Evolutionary conservation across 2,797 vertebrate genomes (phyloP), one percentile per base, ranked within the genome.

Genomic region (Gymnopithys bicolor): DNA sequence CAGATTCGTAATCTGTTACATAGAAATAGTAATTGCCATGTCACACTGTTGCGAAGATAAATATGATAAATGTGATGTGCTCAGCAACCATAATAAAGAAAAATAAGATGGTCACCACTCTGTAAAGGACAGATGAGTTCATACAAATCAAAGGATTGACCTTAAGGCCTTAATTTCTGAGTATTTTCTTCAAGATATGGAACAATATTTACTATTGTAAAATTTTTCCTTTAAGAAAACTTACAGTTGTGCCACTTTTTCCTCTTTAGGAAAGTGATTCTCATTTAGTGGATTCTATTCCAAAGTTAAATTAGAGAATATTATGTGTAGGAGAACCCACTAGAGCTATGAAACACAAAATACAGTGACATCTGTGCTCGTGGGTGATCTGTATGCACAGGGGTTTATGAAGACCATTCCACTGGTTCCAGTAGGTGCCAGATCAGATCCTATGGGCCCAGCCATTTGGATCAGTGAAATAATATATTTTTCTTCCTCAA

Each of bases 361-460:
- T 7, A 46, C 16, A 48, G 41, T 0, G 0, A 66, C 3, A 6
- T 2, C 3, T 3, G 8, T 48, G 27, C 25, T 74, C 0, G 0
- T 13, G 24, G 37, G 27, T 1, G 1, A 51, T 19, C 41, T 35
- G 0, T 5, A 10, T 8, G 32, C n/a, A 58, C 21, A n/a, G 30
- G 2, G 7, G 53, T 73, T 82, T 51, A 71, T 10, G n/a, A 64
- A 84, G 55, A 69, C 23, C 14, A 64, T 75, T 85, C 32, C 58
- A 37, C 19, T 24, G 18, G 12, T 55, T 84, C 66, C 62, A 59
- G 53, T 9, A 14, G 53, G 25, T 89, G 16, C 8, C 15, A 35
- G 37, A 32, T 0, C 37, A 33, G 25, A 73, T 59, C 53, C 48
- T 52, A 19, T 3, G 5, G 59, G 19, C 51, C 55, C 14, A 88